A percentile compares a stretch with the other conserved stretches of the same genome.
These are phyloP conservation scores for Terrapene triunguis DNA, from an alignment of 2,113 vertebrate species.

Conservation along the genomic window DNA sequence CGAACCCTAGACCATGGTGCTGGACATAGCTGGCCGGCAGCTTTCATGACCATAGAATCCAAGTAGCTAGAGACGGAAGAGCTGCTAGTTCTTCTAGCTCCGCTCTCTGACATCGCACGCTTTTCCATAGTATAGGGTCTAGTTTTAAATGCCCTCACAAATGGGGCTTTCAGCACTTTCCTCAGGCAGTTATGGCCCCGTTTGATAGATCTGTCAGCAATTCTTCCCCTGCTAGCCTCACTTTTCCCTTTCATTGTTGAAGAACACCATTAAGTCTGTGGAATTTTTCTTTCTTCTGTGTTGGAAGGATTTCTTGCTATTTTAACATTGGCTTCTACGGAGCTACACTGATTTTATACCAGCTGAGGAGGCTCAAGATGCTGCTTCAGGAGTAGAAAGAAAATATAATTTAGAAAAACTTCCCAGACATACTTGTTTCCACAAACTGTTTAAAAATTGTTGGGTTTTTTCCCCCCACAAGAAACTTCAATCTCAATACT, in stretches of 20 bases:
- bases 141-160: neutral
- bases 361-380: too few species aligned
- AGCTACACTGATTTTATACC: too few species aligned
- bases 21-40: neutral
- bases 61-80: neutral
- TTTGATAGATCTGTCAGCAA: neutral
- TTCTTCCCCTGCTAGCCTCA: neutral
- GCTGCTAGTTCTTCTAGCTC: neutral
- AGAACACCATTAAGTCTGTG: neutral
- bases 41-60: neutral
- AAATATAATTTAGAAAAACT: too few species aligned
- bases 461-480: too few species aligned
- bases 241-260: too few species aligned
- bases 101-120: neutral
- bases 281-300: slow-evolving; percentile 31
- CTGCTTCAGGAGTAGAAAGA: too few species aligned
- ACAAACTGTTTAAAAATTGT: too few species aligned
- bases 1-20: neutral
- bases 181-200: neutral
- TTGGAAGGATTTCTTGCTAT: neutral
- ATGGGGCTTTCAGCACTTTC: neutral
- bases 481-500: too few species aligned
- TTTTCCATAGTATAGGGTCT: neutral
- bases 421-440: too few species aligned
- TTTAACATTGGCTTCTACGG: neutral